Evolutionary conservation across 2,113 vertebrate species (phyloP).

Genomic region (Nematolebias whitei): DNA sequence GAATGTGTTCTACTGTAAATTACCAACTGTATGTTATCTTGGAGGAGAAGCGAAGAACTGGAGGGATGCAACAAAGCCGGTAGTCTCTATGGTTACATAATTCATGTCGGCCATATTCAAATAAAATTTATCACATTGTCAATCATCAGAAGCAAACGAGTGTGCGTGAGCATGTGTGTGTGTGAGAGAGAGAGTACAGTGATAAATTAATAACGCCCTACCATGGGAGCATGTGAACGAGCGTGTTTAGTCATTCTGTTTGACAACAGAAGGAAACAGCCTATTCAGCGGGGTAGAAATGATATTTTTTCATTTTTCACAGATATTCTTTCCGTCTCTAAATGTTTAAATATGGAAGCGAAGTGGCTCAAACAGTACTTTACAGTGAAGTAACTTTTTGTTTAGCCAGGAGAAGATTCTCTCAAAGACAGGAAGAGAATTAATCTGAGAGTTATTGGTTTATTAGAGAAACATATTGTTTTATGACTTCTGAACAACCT

Average conservation of each 20-base stretch:
- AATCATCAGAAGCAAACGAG: constrained; percentile 71
- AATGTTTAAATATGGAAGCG: constrained; percentile 71
- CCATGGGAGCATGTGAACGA: constrained; percentile 80
- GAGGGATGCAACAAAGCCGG: constrained; percentile 72
- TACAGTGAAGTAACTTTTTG: constrained; percentile 55
- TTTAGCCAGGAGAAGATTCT: constrained; percentile 49
- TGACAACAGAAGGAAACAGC: constrained; percentile 81
- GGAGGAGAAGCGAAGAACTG: constrained; percentile 61
- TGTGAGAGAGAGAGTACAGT: constrained; percentile 40
- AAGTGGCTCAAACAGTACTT: constrained; percentile 61
- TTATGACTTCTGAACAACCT: constrained; percentile 31
- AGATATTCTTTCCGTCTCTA: constrained; percentile 69
- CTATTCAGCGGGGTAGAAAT: constrained; percentile 75
- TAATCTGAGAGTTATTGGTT: constrained; percentile 33
- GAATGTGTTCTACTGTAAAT: constrained; percentile 74
- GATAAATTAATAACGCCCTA: constrained; percentile 80
- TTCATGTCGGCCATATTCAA: constrained; percentile 83
- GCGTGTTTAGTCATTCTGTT: constrained; percentile 84
- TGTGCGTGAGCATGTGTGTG: constrained; percentile 31
- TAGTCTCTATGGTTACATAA: constrained; percentile 80
- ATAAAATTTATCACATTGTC: constrained; percentile 83
- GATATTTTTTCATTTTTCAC: constrained; percentile 72
- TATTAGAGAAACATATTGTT: constrained; percentile 1
- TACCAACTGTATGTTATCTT: constrained; percentile 75
- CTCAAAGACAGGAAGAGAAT: constrained; percentile 40